A percentile compares a stretch with the other conserved stretches of the same genome.
Conservation (phyloP, 2,797 vertebrate genomes). For the Danio tinwini region DNA sequence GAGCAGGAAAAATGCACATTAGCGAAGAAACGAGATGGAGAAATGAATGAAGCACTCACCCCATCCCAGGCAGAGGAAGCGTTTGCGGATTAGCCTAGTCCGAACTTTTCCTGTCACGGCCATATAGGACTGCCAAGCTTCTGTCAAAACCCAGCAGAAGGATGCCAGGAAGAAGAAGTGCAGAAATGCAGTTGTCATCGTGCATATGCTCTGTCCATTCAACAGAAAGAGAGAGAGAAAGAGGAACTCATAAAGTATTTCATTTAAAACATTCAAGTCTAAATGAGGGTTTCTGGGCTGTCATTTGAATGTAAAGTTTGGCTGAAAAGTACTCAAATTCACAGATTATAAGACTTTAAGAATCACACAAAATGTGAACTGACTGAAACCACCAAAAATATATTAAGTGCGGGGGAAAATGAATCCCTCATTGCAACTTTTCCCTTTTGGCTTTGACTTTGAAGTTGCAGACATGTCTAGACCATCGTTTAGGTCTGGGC, state of each 20-base stretch:
- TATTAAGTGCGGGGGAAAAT: not conserved
- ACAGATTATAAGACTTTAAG: not conserved
- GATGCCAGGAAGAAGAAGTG: slow-evolving; percentile 99
- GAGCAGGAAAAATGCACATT: not conserved
- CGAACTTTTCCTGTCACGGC: slow-evolving; percentile 98
- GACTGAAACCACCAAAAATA: not conserved
- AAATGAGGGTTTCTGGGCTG: not conserved
- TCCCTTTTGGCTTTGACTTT: not conserved
- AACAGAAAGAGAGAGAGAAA: not conserved
- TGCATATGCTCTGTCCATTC: slow-evolving; percentile 90
- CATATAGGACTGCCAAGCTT: slow-evolving; percentile 99
- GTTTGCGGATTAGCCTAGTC: slow-evolving; percentile 96
- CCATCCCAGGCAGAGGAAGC: slow-evolving; percentile 98
- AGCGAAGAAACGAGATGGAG: slow-evolving; percentile 11
- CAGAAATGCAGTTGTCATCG: slow-evolving; percentile 97
- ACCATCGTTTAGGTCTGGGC: not conserved
- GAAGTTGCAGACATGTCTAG: slow-evolving; percentile 7
- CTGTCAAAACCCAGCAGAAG: slow-evolving; percentile 99
- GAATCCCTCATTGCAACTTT: not conserved
- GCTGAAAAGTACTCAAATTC: not conserved
- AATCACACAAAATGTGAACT: slow-evolving; percentile 8
- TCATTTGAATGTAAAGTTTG: not conserved
- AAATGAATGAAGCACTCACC: slow-evolving; percentile 80
- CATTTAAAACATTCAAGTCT: not conserved
- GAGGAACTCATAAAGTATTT: not conserved